These are phyloP conservation scores for Fringilla coelebs DNA, from an alignment of 2,797 vertebrate species.

Conservation along the genomic window DNA sequence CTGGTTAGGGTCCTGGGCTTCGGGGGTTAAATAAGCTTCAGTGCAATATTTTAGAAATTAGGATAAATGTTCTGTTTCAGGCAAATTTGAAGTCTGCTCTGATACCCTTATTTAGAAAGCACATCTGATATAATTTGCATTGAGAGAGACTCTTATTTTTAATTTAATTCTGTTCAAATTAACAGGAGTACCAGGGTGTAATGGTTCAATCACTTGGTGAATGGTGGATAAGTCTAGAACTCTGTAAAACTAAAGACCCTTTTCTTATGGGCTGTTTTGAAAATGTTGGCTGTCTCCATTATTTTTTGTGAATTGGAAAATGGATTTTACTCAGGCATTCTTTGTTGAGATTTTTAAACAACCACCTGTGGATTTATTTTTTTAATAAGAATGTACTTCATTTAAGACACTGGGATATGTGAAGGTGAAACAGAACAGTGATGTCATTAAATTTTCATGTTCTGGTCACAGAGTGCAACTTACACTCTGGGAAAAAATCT, in stretches of 20 bases:
- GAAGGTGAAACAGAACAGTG: neutral
- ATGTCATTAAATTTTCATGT: neutral
- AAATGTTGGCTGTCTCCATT: neutral
- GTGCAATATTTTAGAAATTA: neutral
- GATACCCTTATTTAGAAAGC: neutral
- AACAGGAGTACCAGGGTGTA: neutral
- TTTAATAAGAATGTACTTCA: neutral
- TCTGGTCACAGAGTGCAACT: neutral
- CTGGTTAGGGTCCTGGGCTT: neutral
- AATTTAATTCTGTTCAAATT: neutral
- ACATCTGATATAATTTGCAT: neutral
- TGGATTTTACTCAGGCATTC: neutral
- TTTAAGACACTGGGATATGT: neutral
- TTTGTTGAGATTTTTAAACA: neutral
- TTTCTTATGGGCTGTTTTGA: neutral
- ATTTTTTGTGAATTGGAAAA: neutral
- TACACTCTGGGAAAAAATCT: neutral
- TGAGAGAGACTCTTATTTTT: neutral
- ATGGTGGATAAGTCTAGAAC: neutral
- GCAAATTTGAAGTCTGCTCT: neutral
- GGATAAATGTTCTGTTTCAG: neutral
- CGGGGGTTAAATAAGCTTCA: neutral
- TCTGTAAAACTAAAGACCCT: neutral
- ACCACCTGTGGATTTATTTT: neutral
- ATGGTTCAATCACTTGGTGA: neutral